Evolutionary conservation across 2,113 vertebrate genomes (phyloP), one percentile per base, ranked within the genome.

Genomic region (Percina caprodes): DNA sequence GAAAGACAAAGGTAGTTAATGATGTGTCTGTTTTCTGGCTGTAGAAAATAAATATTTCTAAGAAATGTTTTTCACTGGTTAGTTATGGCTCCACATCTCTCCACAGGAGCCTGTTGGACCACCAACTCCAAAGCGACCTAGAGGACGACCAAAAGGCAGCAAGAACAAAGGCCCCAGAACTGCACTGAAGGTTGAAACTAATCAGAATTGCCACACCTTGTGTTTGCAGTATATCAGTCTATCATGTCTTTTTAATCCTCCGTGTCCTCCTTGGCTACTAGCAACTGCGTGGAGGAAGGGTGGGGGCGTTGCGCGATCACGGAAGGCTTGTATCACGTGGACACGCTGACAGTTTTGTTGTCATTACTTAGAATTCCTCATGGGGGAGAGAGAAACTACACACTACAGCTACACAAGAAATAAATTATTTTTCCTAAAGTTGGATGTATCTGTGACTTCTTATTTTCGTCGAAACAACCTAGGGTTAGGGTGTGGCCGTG

Each of bases 61-160:
- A 67, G 9, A 56, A 15, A 4, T 26, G 11, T 30, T 39, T 82
- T 45, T 39, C 45, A 23, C 18, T 72, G 12, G 7, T 56, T 42
- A 35, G 30, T 74, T 67, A 19, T 21, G 46, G 13, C 21, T 70
- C 45, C 61, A 70, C 48, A 30, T 90, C 51, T 83, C 73, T 82
- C 69, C 69, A 51, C 88, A 96, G 95, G 95, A 95, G 78, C 93
- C 94, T 35, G 90, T 89, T 54, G 94, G 94, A 82, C 94, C 95
- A 72, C 90, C 94, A 2, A 90, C 94, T 81, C 95, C 95, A 80
- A 96, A 95, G 85, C 90, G 95, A 70, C 95, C 95, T 3, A 93
- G 95, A 74, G 95, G 95, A 89, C 87, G 95, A 78, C 95, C 95
- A 0, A 95, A 93, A 87, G 95, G 95, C 79, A 96, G 95, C 86